phyloP scores from a whole-genome alignment of 2,797 vertebrate species.

The Babyrousa celebensis region DNA sequence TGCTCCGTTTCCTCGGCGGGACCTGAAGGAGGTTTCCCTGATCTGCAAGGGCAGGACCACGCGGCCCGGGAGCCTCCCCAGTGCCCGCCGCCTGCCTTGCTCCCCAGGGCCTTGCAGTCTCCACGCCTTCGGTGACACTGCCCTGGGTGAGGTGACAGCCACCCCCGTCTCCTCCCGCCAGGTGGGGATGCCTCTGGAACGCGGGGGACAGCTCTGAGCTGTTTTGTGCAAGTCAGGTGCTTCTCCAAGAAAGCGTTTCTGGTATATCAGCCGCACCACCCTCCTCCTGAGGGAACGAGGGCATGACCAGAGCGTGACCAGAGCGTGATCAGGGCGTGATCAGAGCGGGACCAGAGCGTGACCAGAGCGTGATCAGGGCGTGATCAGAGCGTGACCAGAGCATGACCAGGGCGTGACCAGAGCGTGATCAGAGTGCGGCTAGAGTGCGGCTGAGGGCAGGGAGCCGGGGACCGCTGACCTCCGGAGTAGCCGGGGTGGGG shows the following conservation, averaged over 20 bases:
- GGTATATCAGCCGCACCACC: too few relatives aligned
- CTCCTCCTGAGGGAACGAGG: too few relatives aligned
- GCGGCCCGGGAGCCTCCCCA: not conserved
- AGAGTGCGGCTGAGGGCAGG: too few relatives aligned
- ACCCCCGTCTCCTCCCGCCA: accelerated
- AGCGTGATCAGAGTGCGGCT: too few relatives aligned
- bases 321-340: too few relatives aligned
- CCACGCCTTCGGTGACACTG: too few relatives aligned
- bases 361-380: too few relatives aligned
- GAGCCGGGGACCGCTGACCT: too few relatives aligned
- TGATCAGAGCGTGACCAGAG: too few relatives aligned
- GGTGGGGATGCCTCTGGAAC: accelerated
- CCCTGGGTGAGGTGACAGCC: accelerated
- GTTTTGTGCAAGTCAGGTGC: not conserved
- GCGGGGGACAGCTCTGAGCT: accelerated
- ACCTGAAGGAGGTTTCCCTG: not conserved
- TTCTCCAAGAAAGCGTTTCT: not conserved
- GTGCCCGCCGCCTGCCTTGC: accelerated
- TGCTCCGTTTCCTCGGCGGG: not conserved
- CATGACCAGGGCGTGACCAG: too few relatives aligned
- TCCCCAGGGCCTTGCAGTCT: not conserved
- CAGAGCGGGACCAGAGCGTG: too few relatives aligned
- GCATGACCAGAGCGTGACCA: too few relatives aligned
- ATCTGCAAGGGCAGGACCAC: not conserved
- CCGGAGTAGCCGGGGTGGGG: accelerated